These are phyloP conservation scores for Pomatostomus ruficeps DNA, from an alignment of 2,113 vertebrate genomes.

Conservation along the genomic window DNA sequence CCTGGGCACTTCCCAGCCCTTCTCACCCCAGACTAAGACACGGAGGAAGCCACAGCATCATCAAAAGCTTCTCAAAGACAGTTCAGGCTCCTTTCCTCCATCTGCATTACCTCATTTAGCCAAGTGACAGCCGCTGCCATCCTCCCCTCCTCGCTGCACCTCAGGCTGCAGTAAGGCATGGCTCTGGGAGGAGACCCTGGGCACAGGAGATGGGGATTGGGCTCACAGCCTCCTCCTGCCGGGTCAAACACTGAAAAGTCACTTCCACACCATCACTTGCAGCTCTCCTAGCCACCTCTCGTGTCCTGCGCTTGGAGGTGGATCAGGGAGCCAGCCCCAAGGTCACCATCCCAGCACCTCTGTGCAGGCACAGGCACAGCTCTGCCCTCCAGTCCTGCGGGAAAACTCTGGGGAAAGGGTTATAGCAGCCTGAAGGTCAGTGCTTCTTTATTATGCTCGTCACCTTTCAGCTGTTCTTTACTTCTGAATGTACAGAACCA, in stretches of 20 bases:
- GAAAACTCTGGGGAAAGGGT: slow-evolving; percentile 11
- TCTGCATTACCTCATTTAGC: not conserved
- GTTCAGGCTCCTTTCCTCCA: not conserved
- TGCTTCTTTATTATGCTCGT: slow-evolving; percentile 23
- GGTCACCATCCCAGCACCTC: not conserved
- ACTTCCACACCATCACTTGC: not conserved
- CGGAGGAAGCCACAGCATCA: not conserved
- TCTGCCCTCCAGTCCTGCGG: not conserved
- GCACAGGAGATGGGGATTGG: not conserved
- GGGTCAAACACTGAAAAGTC: not conserved
- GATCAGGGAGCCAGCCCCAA: slow-evolving; percentile 10
- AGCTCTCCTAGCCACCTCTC: not conserved
- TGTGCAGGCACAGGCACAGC: not conserved
- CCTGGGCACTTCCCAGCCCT: not conserved
- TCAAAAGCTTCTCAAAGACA: not conserved
- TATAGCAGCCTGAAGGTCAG: slow-evolving; percentile 1
- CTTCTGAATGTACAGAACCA: slow-evolving; percentile 31
- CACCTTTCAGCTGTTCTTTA: slow-evolving; percentile 42
- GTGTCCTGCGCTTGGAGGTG: not conserved
- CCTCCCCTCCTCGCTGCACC: not conserved
- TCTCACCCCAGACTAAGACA: not conserved
- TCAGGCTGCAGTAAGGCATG: not conserved
- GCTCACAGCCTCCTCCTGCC: not conserved
- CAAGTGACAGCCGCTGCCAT: not conserved
- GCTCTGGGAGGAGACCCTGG: not conserved